phyloP scores from a whole-genome alignment of 2,888 invertebrate species.

The Incurvaria masculella region DNA sequence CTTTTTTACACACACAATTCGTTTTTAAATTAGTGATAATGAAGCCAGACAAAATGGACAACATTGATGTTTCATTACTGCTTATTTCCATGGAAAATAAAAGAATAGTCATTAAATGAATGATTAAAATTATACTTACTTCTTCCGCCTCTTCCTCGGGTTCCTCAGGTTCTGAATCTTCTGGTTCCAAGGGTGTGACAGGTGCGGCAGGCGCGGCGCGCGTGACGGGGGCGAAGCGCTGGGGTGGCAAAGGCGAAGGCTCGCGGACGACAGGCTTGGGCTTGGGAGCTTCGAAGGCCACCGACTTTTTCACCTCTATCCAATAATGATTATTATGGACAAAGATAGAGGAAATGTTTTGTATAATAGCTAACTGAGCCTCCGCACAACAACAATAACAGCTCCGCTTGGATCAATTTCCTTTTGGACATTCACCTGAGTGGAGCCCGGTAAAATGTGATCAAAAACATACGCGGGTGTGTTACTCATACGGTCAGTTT shows the following conservation, averaged over 20 bases:
- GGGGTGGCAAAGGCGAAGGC: not conserved
- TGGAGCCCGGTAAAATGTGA: too few relatives aligned
- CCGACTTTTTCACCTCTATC: not conserved
- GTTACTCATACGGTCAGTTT: too few relatives aligned
- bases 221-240: not conserved
- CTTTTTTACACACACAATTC: constrained; percentile 21
- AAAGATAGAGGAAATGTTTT: too few relatives aligned
- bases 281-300: not conserved
- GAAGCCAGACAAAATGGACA: not conserved
- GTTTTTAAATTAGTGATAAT: constrained; percentile 1
- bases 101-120: not conserved
- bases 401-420: too few relatives aligned
- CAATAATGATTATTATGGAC: too few relatives aligned
- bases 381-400: too few relatives aligned
- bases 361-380: too few relatives aligned
- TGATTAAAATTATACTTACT: constrained; percentile 12
- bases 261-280: not conserved
- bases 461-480: too few relatives aligned
- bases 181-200: not conserved
- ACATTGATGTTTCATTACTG: not conserved
- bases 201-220: not conserved
- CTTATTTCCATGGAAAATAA: not conserved
- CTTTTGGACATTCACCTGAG: too few relatives aligned
- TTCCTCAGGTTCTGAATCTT: constrained; percentile 15
- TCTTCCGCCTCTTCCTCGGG: constrained; percentile 18